phyloP scores from a whole-genome alignment of 2,113 vertebrate species.

The Hippocampus guttulatus region DNA sequence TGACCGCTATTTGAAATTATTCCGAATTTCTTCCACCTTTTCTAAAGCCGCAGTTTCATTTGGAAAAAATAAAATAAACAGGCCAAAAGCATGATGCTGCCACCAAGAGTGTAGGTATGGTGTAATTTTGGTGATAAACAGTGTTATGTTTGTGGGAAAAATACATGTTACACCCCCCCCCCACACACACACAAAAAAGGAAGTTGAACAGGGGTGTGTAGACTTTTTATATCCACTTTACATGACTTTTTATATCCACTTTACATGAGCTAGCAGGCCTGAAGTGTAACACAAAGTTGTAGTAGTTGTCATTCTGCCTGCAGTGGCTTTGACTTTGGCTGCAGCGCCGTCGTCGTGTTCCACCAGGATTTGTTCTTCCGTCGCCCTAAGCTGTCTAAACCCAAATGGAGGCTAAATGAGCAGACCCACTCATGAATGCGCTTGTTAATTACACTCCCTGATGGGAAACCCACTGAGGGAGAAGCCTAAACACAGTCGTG shows the following conservation, averaged over 20 bases:
- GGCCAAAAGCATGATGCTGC: too few species aligned
- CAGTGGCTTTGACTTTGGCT: constrained; percentile 37
- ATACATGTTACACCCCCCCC: too few species aligned
- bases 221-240: not conserved
- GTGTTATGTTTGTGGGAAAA: too few species aligned
- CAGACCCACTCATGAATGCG: constrained; percentile 65
- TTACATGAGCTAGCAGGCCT: not conserved
- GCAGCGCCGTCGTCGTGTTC: constrained; percentile 43
- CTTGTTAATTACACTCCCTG: constrained; percentile 66
- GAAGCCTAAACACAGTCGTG: constrained; percentile 26
- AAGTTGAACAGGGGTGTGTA: not conserved
- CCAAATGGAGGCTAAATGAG: constrained; percentile 57
- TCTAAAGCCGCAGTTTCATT: too few species aligned
- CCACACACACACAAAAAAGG: too few species aligned
- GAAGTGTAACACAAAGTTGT: constrained; percentile 36
- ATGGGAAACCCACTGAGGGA: constrained; percentile 56
- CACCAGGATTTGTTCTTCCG: constrained; percentile 62
- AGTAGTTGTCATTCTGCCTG: constrained; percentile 52
- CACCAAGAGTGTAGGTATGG: too few species aligned
- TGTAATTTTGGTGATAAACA: too few species aligned
- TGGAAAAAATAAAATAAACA: too few species aligned
- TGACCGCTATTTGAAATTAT: too few species aligned
- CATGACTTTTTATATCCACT: not conserved
- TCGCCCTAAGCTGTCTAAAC: constrained; percentile 57
- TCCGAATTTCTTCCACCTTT: too few species aligned